A percentile compares a stretch with the other conserved stretches of the same genome.
Evolutionary conservation across 1,140 invertebrate species (phyloP).

Genomic region (Ylistrum balloti): DNA sequence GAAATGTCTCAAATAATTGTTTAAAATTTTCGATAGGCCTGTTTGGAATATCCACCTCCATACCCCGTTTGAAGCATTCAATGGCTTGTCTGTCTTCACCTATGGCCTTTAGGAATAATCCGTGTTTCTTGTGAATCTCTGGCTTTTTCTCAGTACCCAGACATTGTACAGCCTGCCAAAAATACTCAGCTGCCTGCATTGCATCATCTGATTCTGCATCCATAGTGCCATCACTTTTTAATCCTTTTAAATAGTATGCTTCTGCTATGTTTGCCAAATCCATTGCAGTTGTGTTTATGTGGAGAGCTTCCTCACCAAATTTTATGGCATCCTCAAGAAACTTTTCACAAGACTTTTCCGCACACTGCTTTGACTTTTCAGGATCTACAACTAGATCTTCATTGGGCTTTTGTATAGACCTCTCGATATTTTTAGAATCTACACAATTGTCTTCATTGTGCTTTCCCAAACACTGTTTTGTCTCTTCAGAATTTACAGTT

Average conservation of each 20-base stretch:
- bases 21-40: conserved; percentile 46
- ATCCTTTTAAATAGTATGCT: conserved; percentile 43
- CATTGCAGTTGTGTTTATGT: conserved; percentile 46
- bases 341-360: not conserved
- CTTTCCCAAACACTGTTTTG: not conserved
- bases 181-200: conserved; percentile 45
- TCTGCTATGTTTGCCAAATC: conserved; percentile 50
- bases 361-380: not conserved
- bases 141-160: conserved; percentile 50
- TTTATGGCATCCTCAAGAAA: conserved; percentile 44
- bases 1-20: conserved; percentile 56
- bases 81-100: conserved; percentile 55
- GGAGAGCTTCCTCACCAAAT: not conserved
- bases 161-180: conserved; percentile 44
- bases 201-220: conserved; percentile 44
- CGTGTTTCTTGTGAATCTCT: conserved; percentile 49
- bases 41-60: conserved; percentile 54
- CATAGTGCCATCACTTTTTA: not conserved
- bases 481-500: not conserved
- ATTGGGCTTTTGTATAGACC: too few relatives aligned
- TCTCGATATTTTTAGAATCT: too few relatives aligned
- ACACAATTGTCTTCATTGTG: too few relatives aligned
- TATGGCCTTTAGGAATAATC: conserved; percentile 51
- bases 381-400: not conserved
- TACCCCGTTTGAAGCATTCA: conserved; percentile 57